Conservation (phyloP, 2,797 vertebrate species). For the Typhlichthys eigenmanni region DNA sequence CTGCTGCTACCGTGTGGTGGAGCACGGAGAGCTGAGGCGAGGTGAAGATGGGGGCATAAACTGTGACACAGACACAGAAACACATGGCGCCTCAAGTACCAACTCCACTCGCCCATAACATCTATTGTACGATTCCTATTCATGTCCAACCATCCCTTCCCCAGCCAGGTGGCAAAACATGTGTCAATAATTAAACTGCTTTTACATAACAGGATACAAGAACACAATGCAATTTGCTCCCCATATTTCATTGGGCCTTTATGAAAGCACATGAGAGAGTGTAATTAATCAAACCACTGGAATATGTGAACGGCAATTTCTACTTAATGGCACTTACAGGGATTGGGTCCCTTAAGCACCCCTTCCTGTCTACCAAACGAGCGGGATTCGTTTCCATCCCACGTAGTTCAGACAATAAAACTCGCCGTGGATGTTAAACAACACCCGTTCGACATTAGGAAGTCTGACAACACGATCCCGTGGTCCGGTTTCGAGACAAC, state of each 20-base stretch:
- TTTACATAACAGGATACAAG: conserved; percentile 81
- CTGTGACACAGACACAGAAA: conserved; percentile 45
- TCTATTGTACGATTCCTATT: conserved; percentile 72
- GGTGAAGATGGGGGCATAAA: conserved; percentile 45
- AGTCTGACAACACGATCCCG: conserved; percentile 40
- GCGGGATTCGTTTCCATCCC: conserved; percentile 80
- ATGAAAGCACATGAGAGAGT: conserved; percentile 80
- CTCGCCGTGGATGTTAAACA: conserved; percentile 73
- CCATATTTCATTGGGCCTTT: conserved; percentile 81
- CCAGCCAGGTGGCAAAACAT: conserved; percentile 81
- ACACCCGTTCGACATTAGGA: conserved; percentile 65
- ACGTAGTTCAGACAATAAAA: conserved; percentile 76
- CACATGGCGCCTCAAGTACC: conserved; percentile 62
- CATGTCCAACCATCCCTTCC: conserved; percentile 69
- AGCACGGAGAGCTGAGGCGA: conserved; percentile 33
- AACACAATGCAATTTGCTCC: conserved; percentile 81
- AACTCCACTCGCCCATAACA: conserved; percentile 48
- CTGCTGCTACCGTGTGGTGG: conserved; percentile 32
- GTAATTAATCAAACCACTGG: conserved; percentile 85
- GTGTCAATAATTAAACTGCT: conserved; percentile 83
- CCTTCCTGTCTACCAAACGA: conserved; percentile 77
- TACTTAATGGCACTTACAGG: conserved; percentile 84
- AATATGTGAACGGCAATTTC: conserved; percentile 84
- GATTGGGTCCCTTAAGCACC: conserved; percentile 83
- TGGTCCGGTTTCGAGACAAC: conserved; percentile 4